Percentiles rank a stretch among this genome's conserved stretches.
These are phyloP conservation scores for Heliconius congener DNA, from an alignment of 1,140 invertebrate genomes.

Conservation along the genomic window DNA sequence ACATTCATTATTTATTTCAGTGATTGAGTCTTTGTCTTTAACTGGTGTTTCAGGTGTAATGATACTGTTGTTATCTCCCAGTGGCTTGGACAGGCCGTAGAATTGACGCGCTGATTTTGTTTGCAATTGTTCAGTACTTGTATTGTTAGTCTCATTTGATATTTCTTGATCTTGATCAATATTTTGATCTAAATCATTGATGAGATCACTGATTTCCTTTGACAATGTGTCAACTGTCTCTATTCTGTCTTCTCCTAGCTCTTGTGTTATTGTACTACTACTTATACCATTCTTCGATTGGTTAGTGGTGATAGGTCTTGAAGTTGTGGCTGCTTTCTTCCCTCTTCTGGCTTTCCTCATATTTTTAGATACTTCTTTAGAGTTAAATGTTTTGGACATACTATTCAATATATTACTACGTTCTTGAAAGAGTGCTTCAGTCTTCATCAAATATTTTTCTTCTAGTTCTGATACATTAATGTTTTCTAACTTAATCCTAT, in stretches of 20 bases:
- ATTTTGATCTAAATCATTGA: constrained; percentile 71
- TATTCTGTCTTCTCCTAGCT: constrained; percentile 57
- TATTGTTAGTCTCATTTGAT: constrained; percentile 51
- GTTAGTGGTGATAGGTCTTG: constrained; percentile 44
- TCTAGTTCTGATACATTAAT: constrained; percentile 72
- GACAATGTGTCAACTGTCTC: constrained; percentile 72
- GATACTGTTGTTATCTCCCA: constrained; percentile 66
- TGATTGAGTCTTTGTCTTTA: constrained; percentile 73
- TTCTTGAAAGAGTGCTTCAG: constrained; percentile 75
- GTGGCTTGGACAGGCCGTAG: constrained; percentile 64
- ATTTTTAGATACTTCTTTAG: constrained; percentile 75
- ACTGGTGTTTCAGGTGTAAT: constrained; percentile 67
- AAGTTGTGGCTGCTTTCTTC: constrained; percentile 57
- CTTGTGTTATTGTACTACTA: constrained; percentile 52
- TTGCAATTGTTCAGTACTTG: constrained; percentile 57
- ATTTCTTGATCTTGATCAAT: constrained; percentile 68
- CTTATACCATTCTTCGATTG: constrained; percentile 51
- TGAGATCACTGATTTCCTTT: constrained; percentile 75
- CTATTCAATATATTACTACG: constrained; percentile 78
- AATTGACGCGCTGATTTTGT: constrained; percentile 64
- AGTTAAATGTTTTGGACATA: constrained; percentile 78
- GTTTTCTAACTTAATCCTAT: constrained; percentile 76
- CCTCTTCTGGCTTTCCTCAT: constrained; percentile 73
- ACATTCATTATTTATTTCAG: constrained; percentile 66
- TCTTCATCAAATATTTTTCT: constrained; percentile 73